Evolutionary conservation across 2,888 invertebrate genomes (phyloP), one percentile per base, ranked within the genome.

Genomic region (Eupeodes luniger): DNA sequence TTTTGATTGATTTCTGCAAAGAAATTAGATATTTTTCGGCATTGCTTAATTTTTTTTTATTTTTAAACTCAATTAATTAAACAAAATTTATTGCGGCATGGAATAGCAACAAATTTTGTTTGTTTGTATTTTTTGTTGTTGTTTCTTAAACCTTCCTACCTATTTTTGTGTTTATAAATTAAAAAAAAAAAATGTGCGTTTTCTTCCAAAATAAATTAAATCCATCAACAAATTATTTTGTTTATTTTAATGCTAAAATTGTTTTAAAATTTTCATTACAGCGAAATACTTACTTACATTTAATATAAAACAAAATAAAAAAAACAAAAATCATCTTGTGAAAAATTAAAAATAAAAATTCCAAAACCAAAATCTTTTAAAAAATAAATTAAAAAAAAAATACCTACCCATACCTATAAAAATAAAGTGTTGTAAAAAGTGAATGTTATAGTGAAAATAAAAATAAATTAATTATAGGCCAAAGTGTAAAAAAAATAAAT

Each of bases 31-130:
- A 19, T 19, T 19, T 19, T 27, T 11, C 11, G 0, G 14, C 57
- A 70, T 57, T 59, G 74, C 49, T 2, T 53, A 19, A 14, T 53
- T 61, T 53, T 61, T 51, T 72, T 44, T 47, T 36, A 19, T 67
- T 14, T 66, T 27, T 44, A 57, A 72, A 64, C 19, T 66, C 16
- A 72, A 59, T 61, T 11, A 34, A 77, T n/a, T 34, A 5, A 53
- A 62, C 75, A 66, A 81, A 88, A 86, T 89, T 89, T 85, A 87
- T 90, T 90, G 90, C 90, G 89, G 85, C 90, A 90, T 90, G 90
- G 90, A 90, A 88, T 90, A 90, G 90, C 89, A 88, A 88, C 85
- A 83, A 84, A 74, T 76, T 82, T 69, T 82, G 78, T 86, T 55
- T 74, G 53, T 27, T 27, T 3, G 3, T 27, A 40, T n/a, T 36